Base-by-base conservation (phyloP, 2,113 vertebrate species). In the Acanthochromis polyacanthus region DNA sequence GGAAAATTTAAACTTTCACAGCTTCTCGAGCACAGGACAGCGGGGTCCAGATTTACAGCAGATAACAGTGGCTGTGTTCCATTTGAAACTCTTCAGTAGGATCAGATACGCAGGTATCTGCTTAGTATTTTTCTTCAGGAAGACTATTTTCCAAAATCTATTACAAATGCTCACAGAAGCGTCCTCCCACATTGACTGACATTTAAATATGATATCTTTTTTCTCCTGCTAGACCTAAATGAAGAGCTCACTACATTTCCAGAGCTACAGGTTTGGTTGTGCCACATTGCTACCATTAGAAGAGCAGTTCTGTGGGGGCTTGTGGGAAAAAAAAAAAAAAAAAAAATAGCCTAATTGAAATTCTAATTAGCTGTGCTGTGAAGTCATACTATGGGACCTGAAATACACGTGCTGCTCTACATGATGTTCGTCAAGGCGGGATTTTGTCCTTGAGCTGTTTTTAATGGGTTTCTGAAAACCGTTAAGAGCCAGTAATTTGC, bases 391-490 rank as follows among this genome's bases (percentile, higher is more conserved):
- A 48, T 61, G 52, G 71, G 78, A 84, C 64, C 81, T 71, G 57
- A 67, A 77, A 58, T 67, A 62, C 68, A 71, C 3, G 0, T 30
- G 20, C 71, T 75, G 88, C 78, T 87, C 77, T 50, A 63, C 64
- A 80, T 73, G 82, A 76, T 14, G 53, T 64, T 52, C 11, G 1
- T 45, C 53, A 23, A 73, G 52, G 66, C 77, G 43, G 59, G 17
- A n/a, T 59, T 80, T 81, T 82, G 83, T 86, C 85, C 88, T 86
- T 88, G 75, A 84, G 78, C 75, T 66, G 67, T 43, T 65, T 79
- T 80, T 71, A 78, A 80, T 81, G 61, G 75, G 67, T 68, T 80
- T 56, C 63, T 57, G 51, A 79, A 66, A 71, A 67, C 11, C 12
- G 23, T 68, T 8, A 17, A 17, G 57, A 80, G 52, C 3, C 4